phyloP scores from a whole-genome alignment of 1,140 invertebrate species.

The Neocloeon triangulifer region DNA sequence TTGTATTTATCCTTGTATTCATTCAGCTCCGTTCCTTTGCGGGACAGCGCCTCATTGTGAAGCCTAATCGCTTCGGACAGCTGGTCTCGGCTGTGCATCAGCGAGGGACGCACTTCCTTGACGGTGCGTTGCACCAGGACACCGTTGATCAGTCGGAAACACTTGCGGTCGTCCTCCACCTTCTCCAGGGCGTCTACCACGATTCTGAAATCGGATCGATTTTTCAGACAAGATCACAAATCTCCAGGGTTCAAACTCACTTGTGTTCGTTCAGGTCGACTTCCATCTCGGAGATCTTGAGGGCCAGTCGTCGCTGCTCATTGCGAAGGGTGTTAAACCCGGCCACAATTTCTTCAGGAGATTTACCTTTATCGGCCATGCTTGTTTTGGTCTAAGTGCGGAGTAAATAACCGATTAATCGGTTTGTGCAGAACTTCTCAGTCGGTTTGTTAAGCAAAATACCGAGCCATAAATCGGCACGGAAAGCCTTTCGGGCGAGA shows the following conservation, averaged over 20 bases:
- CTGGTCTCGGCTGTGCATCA: conserved; percentile 63
- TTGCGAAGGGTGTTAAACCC: conserved; percentile 67
- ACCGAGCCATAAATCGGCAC: too few species aligned
- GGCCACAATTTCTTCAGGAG: conserved; percentile 55
- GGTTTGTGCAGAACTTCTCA: too few species aligned
- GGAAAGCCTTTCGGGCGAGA: too few species aligned
- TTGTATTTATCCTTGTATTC: conserved; percentile 82
- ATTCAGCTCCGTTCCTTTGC: conserved; percentile 79
- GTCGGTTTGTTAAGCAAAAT: too few species aligned
- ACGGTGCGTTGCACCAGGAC: conserved; percentile 83
- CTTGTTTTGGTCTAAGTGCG: too few species aligned
- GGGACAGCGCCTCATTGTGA: conserved; percentile 55
- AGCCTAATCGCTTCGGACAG: conserved; percentile 51
- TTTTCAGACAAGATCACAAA: not conserved
- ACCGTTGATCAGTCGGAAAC: conserved; percentile 82
- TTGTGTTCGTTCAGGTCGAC: conserved; percentile 86
- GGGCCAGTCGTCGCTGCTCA: conserved; percentile 65
- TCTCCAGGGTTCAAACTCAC: conserved; percentile 28
- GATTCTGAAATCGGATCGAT: conserved; percentile 28
- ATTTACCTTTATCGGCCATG: conserved; percentile 16
- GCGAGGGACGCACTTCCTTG: conserved; percentile 66
- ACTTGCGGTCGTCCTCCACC: conserved; percentile 65
- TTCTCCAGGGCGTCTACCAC: conserved; percentile 83
- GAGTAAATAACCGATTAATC: too few species aligned
- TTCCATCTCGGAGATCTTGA: conserved; percentile 78